Evolutionary conservation across 2,888 invertebrate species (phyloP).

Genomic region (Tethea ocularis): DNA sequence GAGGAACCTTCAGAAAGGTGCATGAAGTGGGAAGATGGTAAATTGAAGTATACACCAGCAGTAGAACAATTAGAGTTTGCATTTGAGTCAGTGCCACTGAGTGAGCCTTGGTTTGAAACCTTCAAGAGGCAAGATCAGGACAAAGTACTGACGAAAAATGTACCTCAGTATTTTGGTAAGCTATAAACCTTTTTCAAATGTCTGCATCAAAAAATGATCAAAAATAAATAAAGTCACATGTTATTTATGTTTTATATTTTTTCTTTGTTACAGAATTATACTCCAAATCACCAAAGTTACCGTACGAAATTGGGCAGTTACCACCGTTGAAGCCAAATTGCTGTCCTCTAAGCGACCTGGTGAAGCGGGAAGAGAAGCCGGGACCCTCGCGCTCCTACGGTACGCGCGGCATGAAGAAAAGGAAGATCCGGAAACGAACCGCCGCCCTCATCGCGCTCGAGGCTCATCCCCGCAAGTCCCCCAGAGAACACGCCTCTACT

Average conservation of each 20-base stretch:
- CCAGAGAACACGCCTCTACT: conserved; percentile 94
- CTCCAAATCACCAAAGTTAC: conserved; percentile 86
- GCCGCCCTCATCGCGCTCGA: conserved; percentile 65
- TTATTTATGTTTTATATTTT: neutral
- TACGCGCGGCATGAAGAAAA: conserved; percentile 73
- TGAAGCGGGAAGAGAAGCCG: conserved; percentile 66
- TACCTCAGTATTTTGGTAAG: conserved; percentile 83
- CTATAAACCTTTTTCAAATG: conserved; percentile 26
- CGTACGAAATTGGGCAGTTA: conserved; percentile 89
- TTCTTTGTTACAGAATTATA: conserved; percentile 75
- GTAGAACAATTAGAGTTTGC: conserved; percentile 87
- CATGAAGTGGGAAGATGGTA: conserved; percentile 78
- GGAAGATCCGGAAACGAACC: conserved; percentile 60
- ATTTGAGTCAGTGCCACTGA: conserved; percentile 89
- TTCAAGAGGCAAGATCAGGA: conserved; percentile 90
- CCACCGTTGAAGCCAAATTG: conserved; percentile 85
- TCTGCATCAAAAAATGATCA: too few relatives aligned
- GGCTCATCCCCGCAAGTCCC: conserved; percentile 90
- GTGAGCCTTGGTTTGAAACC: conserved; percentile 91
- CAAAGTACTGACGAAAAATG: conserved; percentile 85
- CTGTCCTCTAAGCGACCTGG: conserved; percentile 77
- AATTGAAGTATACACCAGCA: conserved; percentile 72
- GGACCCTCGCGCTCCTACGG: conserved; percentile 71
- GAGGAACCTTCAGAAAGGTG: conserved; percentile 65
- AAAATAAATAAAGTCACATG: too few relatives aligned